A percentile compares a stretch with the other conserved stretches of the same genome.
Conservation (phyloP, 2,888 invertebrate species). For the Ennomos quercinarius region DNA sequence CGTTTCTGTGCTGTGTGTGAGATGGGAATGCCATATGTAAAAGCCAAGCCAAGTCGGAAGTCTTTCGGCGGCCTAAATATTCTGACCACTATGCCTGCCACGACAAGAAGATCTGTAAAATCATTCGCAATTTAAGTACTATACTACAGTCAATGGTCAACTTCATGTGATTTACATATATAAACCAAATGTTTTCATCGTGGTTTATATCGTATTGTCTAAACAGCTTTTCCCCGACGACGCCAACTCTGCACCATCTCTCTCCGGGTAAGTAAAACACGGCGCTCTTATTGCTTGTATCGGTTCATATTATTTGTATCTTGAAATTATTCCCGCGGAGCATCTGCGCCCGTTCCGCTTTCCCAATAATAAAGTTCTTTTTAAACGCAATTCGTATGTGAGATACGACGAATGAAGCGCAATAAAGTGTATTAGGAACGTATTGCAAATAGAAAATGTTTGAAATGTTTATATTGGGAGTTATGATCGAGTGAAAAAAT, state of each 20-base stretch:
- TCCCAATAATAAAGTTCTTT: slow-evolving; percentile 81
- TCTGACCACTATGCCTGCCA: too few relatives aligned
- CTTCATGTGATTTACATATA: too few relatives aligned
- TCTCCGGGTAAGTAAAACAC: slow-evolving; percentile 67
- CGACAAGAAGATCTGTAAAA: too few relatives aligned
- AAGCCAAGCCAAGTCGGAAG: too few relatives aligned
- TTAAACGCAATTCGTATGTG: slow-evolving; percentile 83
- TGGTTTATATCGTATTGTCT: slow-evolving; percentile 39
- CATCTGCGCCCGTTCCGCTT: slow-evolving; percentile 76
- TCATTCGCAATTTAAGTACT: too few relatives aligned
- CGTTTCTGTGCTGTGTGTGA: too few relatives aligned
- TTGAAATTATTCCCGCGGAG: slow-evolving; percentile 71
- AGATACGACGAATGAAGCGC: slow-evolving; percentile 78
- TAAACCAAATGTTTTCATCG: background rate
- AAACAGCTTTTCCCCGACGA: slow-evolving; percentile 35
- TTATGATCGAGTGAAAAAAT: slow-evolving; percentile 26
- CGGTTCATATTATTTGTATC: slow-evolving; percentile 60
- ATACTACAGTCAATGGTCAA: too few relatives aligned
- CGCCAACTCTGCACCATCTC: slow-evolving; percentile 58
- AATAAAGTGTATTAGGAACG: slow-evolving; percentile 81
- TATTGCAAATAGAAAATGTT: slow-evolving; percentile 76
- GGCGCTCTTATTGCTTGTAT: slow-evolving; percentile 63
- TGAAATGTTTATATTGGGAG: slow-evolving; percentile 19
- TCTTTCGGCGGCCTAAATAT: too few relatives aligned
- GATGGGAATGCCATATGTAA: too few relatives aligned